Evolutionary conservation across 2,113 vertebrate species (phyloP).

Genomic region (Otis tarda): DNA sequence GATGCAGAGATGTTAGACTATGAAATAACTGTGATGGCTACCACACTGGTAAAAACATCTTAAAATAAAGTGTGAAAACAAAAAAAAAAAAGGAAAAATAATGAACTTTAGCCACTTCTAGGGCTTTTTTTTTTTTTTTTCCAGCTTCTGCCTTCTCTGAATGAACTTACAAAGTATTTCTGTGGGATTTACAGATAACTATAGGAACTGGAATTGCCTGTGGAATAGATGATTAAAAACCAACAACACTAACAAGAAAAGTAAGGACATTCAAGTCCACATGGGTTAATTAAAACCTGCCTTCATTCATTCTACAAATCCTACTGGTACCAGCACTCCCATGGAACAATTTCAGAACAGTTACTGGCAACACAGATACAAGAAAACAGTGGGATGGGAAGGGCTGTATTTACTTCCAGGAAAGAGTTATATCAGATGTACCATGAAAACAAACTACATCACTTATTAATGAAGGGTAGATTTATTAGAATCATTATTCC

Average conservation of each 20-base stretch:
- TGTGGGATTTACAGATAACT: background rate
- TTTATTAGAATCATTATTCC: slow-evolving; percentile 12
- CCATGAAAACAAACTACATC: background rate
- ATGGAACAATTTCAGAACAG: background rate
- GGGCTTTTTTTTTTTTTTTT: rapidly evolving
- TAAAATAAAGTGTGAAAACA: background rate
- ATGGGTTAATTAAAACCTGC: background rate
- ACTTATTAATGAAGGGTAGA: slow-evolving; percentile 12
- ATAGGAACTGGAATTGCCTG: background rate
- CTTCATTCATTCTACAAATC: background rate
- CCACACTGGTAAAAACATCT: background rate
- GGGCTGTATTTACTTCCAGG: background rate
- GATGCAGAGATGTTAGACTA: background rate
- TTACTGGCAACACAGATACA: background rate
- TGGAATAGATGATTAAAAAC: background rate
- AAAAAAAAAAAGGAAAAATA: background rate
- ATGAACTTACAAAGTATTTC: background rate
- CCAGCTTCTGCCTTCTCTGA: background rate
- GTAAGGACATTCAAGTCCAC: background rate
- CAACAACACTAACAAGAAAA: background rate
- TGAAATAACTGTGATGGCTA: background rate
- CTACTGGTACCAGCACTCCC: background rate
- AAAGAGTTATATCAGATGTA: background rate
- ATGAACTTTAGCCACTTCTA: background rate
- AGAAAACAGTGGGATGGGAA: background rate